A percentile compares a stretch with the other conserved stretches of the same genome.
Conservation (phyloP, 2,113 vertebrate species). For the Dinomys branickii region DNA sequence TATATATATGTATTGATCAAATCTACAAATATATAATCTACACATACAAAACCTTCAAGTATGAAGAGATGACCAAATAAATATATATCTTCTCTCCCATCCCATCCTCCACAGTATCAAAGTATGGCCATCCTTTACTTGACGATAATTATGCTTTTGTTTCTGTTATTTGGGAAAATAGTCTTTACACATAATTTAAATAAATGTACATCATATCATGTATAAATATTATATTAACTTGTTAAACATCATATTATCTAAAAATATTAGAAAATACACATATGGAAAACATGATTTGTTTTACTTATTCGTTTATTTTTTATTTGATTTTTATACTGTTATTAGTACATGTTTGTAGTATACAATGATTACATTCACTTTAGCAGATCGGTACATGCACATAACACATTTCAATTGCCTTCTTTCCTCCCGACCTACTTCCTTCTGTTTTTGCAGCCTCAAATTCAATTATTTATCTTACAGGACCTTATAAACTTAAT, state of each 20-base stretch:
- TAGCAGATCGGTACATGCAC: background rate
- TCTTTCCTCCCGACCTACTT: background rate
- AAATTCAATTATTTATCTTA: background rate
- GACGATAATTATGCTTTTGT: background rate
- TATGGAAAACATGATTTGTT: background rate
- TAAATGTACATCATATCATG: background rate
- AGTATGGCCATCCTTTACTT: background rate
- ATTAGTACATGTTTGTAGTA: background rate
- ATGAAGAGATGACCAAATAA: background rate
- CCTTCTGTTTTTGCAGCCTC: background rate
- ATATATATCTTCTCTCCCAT: background rate
- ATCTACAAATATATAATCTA: background rate
- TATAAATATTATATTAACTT: background rate
- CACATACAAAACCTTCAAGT: background rate
- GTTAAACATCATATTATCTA: background rate
- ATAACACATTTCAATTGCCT: background rate
- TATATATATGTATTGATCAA: background rate
- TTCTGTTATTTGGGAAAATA: background rate
- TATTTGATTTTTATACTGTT: background rate
- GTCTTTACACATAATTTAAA: background rate
- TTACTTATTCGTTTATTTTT: background rate
- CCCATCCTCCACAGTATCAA: background rate
- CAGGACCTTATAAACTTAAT: background rate
- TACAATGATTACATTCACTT: background rate
- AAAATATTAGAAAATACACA: background rate